Base-by-base conservation (phyloP, 2,797 vertebrate genomes). In the Pachyuromys duprasi region DNA sequence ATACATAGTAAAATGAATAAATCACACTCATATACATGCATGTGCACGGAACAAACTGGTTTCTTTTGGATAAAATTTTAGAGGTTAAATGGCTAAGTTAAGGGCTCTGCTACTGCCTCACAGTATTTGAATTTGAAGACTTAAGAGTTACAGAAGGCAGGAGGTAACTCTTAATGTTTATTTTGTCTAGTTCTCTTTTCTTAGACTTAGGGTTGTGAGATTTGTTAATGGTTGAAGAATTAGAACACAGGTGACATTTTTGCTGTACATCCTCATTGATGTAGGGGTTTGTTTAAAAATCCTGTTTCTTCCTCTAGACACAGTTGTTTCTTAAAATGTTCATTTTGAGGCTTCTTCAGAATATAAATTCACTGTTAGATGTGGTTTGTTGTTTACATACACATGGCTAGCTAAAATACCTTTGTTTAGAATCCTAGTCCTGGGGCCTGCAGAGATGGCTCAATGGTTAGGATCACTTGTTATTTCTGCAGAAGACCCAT, bases 101-200 rank as follows among this genome's bases (percentile, higher is more conserved):
- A 72, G 94, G 60, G 5, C 39, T 79, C 0, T 89, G 78, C 36
- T 86, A 3, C 62, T 87, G 79, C 55, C 91, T 90, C 72, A 93
- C 39, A 92, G 67, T 92, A n/a, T 95, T 95, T 87, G 87, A 76
- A 67, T 95, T 94, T 87, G 87, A 76, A 67, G 26, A n/a, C 5
- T 28, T 90, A 74, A 42, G 17, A 93, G 36, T 45, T 45, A 22
- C n/a, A 78, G 31, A 91, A 90, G 26, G 39, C 81, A 55, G 60
- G 87, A 72, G 45, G 55, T 57, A 28, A 87, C 33, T 92, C 17
- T 18, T 76, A 60, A 72, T n/a, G 18, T 70, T 83, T 36, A 63
- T 74, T 89, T 83, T 79, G 36, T 95, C 20, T 14, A 72, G 3
- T 70, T 90, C 17, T 45, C 57, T 60, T 90, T 57, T 8, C 31